These are phyloP conservation scores for Chaitophorus viminalis DNA, from an alignment of 2,888 invertebrate species.

Conservation along the genomic window DNA sequence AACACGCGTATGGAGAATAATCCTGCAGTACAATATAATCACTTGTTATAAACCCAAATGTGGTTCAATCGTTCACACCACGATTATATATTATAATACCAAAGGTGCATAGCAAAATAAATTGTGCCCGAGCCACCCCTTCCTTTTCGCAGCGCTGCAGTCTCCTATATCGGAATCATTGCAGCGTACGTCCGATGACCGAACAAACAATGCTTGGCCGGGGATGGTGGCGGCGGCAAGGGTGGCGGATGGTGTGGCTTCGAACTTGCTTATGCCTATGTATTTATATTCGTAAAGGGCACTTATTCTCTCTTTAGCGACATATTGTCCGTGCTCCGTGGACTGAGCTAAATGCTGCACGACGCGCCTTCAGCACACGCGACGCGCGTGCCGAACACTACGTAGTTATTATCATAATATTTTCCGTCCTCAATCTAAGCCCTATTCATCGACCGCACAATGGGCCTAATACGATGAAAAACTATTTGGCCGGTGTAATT, in stretches of 20 bases:
- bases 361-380: slow-evolving; percentile 21
- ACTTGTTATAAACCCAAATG: background rate
- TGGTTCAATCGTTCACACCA: background rate
- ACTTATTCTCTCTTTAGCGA: slow-evolving; percentile 60
- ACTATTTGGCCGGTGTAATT: slow-evolving; percentile 28
- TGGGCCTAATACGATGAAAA: slow-evolving; percentile 45
- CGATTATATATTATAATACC: no score
- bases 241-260: background rate
- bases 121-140: no score
- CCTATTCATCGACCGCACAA: slow-evolving; percentile 52
- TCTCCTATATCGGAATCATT: background rate
- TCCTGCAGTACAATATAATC: background rate
- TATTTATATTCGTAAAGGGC: slow-evolving; percentile 6
- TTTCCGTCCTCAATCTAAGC: slow-evolving; percentile 58
- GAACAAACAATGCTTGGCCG: slow-evolving; percentile 28
- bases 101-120: no score
- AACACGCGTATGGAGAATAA: background rate
- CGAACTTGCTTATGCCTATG: background rate
- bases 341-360: slow-evolving; percentile 49
- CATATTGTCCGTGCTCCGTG: slow-evolving; percentile 57
- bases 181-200: slow-evolving; percentile 29
- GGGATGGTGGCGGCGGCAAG: background rate
- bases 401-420: slow-evolving; percentile 53
- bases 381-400: background rate
- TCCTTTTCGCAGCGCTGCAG: background rate